These are phyloP conservation scores for Phrixothrix hirtus DNA, from an alignment of 2,888 invertebrate genomes.

Conservation along the genomic window DNA sequence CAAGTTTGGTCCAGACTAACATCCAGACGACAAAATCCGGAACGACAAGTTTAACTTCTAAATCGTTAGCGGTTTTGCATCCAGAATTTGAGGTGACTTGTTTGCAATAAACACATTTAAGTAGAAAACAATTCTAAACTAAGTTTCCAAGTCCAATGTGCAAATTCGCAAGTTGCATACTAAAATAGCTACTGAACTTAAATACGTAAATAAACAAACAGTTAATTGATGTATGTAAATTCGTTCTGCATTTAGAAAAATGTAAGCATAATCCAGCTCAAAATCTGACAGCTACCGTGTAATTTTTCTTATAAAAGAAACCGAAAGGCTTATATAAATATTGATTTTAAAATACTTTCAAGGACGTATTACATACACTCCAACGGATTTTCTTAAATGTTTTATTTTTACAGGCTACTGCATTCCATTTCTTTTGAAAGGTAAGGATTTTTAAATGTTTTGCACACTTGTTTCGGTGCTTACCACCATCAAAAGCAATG, in stretches of 20 bases:
- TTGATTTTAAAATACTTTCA: slow-evolving; percentile 14
- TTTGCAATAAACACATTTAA: no score
- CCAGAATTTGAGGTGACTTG: no score
- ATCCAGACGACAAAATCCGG: slow-evolving; percentile 22
- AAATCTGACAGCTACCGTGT: slow-evolving; percentile 3
- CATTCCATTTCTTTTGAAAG: slow-evolving; percentile 9
- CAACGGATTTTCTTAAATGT: slow-evolving; percentile 12
- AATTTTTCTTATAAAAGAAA: neutral
- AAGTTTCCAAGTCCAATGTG: no score
- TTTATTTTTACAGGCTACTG: slow-evolving; percentile 25
- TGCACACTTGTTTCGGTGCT: neutral
- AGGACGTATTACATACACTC: slow-evolving; percentile 12
- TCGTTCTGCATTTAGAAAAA: neutral
- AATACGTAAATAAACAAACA: no score
- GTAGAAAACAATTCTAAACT: no score
- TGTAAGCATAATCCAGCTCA: neutral
- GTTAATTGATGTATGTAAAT: no score
- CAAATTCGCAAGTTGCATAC: no score
- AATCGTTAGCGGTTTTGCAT: slow-evolving; percentile 9
- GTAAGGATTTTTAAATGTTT: slow-evolving; percentile 5
- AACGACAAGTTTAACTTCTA: slow-evolving; percentile 10
- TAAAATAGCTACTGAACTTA: no score
- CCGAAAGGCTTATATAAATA: slow-evolving; percentile 12
- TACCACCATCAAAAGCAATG: no score
- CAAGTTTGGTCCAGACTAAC: slow-evolving; percentile 28